Base-by-base conservation (phyloP, 2,797 vertebrate genomes). In the Sebastiscus tertius region DNA sequence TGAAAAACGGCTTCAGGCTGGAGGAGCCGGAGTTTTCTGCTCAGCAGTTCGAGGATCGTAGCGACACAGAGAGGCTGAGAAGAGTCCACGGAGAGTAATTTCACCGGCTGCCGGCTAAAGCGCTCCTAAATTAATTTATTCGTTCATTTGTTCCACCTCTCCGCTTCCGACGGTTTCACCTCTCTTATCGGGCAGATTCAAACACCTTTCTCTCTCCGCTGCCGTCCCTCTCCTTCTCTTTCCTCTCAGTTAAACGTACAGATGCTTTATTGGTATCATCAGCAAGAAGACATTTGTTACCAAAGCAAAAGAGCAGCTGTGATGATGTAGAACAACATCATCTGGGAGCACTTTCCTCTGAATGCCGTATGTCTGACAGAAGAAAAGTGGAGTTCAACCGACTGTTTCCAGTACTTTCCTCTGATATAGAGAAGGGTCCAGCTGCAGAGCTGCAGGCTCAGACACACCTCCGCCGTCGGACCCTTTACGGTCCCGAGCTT, bases 81-180 rank as follows among this genome's bases (percentile, higher is more conserved):
- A 72, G 60, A 70, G 77, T 46, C 75, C 46, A 3, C 60, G 16
- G 61, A 80, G 77, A 82, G 24, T 4, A 1, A 4, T 67, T 74
- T 20, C 72, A 20, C 55, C 1, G 46, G 49, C 75, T 58, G 79
- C 46, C 39, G 3, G 75, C 67, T 9, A 55, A 49, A 82, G 72
- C 71, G 5, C 80, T 59, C 33, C 14, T 9, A 59, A 52, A 77
- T 80, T 18, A 26, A 79, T 81, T 56, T 49, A 65, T 63, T 81
- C 61, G 1, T 55, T 55, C 79, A 65, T 81, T 71, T 78, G 83
- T 71, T 75, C 78, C 75, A 1, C 39, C 55, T 55, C 58, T 64
- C 54, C 58, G 72, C 72, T 14, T 49, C 83, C 13, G 34, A 77
- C 52, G 4, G 34, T 12, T 12, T 81, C 79, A 79, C 79, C 79